Base-by-base conservation (phyloP, 2,113 vertebrate genomes). In the Lampris megalopsis region DNA sequence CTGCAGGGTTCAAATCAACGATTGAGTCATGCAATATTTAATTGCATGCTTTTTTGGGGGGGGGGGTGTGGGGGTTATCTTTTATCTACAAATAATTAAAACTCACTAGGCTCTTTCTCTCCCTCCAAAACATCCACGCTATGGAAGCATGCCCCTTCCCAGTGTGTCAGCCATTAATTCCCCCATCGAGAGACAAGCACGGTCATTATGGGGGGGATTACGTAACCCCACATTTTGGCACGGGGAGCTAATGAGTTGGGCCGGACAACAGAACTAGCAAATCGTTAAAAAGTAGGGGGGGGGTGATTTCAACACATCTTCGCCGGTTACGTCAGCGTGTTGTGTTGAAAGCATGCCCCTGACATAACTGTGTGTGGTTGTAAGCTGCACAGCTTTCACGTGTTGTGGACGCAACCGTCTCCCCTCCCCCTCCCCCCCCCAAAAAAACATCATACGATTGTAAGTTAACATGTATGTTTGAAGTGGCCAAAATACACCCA, bases 401-500 rank as follows among this genome's bases (percentile, higher is more conserved):
- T 24, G 24, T 24, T 24, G 24, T 24, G 24, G 24, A 24, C 24
- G 24, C 24, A 24, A 24, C 24, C 24, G 9, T 58, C 35, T 10
- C 41, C 10, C 40, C 48, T 37, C 52, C n/a, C 10, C 52, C n/a
- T n/a, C n/a, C n/a, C n/a, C n/a, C n/a, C n/a, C n/a, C n/a, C n/a
- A n/a, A n/a, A n/a, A 59, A 63, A 62, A 54, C 72, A 50, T 47
- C 71, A 65, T 77, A 57, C 71, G 81, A 83, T 70, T 80, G 83
- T 83, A 60, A 24, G 24, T 24, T 24, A 24, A 84, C 41, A 79
- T 59, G 81, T 64, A 53, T 79, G 74, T 81, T n/a, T 80, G 24
- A 86, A 76, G 13, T 64, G 75, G 65, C 77, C 68, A 83, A 85
- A 24, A 82, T 61, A 77, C 50, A 61, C 49, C 79, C 69, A 35